These are phyloP conservation scores for Tautogolabrus adspersus DNA, from an alignment of 2,113 vertebrate species.

Conservation along the genomic window DNA sequence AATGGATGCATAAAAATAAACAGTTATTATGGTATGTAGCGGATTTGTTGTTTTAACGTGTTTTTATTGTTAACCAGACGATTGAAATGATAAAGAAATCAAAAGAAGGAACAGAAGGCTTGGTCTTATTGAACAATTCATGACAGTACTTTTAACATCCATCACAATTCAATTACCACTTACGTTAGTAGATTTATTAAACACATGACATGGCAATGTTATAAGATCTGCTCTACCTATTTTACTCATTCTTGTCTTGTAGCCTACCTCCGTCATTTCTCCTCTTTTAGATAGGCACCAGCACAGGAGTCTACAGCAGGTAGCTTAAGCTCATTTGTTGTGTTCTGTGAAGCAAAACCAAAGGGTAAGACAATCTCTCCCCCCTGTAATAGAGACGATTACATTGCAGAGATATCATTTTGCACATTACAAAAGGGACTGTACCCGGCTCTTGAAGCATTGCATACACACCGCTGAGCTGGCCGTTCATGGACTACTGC, in stretches of 20 bases:
- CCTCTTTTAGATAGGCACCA: background rate
- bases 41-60: slow-evolving; percentile 45
- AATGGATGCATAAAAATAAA: slow-evolving; percentile 76
- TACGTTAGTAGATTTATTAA: background rate
- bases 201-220: background rate
- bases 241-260: slow-evolving; percentile 12
- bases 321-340: slow-evolving; percentile 72
- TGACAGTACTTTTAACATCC: background rate
- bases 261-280: slow-evolving; percentile 20
- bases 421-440: slow-evolving; percentile 83
- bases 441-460: slow-evolving; percentile 65
- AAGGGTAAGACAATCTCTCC: slow-evolving; percentile 81
- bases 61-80: slow-evolving; percentile 48
- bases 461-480: slow-evolving; percentile 50
- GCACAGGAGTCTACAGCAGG: slow-evolving; percentile 33
- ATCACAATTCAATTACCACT: background rate
- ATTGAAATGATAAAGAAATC: slow-evolving; percentile 45
- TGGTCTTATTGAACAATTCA: slow-evolving; percentile 10
- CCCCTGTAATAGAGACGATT: slow-evolving; percentile 80
- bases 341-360: slow-evolving; percentile 79
- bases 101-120: slow-evolving; percentile 12
- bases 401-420: slow-evolving; percentile 83
- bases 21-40: slow-evolving; percentile 47
- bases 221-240: background rate
- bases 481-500: slow-evolving; percentile 49